These are phyloP conservation scores for Poecilobothrus nobilitatus DNA, from an alignment of 2,888 invertebrate genomes.

Conservation along the genomic window DNA sequence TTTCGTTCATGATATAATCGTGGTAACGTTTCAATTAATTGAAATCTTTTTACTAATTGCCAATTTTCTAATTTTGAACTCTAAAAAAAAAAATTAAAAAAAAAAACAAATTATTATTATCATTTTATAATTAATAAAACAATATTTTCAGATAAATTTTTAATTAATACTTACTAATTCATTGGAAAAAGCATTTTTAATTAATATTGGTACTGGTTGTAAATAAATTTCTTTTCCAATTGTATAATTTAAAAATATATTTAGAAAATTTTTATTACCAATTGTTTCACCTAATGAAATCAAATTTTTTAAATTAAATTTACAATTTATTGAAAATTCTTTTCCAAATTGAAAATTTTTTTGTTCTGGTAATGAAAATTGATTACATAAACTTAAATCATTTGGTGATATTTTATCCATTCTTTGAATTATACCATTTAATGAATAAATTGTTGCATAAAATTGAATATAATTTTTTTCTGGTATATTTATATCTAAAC, in stretches of 20 bases:
- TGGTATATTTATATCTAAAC: constrained; percentile 19
- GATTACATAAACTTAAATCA: constrained; percentile 33
- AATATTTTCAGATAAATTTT: too few relatives aligned
- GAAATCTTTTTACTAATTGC: constrained; percentile 60
- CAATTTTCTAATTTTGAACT: constrained; percentile 48
- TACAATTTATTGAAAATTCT: constrained; percentile 28
- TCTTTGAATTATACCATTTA: constrained; percentile 31
- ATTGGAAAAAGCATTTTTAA: constrained; percentile 33
- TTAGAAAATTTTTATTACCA: constrained; percentile 32
- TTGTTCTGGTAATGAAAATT: constrained; percentile 19
- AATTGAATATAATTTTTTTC: constrained; percentile 25
- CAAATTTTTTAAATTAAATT: constrained; percentile 35
- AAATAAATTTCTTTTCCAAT: constrained; percentile 27
- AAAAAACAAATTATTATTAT: constrained; percentile 9
- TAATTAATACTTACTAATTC: constrained; percentile 31
- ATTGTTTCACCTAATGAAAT: constrained; percentile 32
- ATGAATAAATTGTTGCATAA: constrained; percentile 30
- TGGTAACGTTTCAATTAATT: constrained; percentile 51
- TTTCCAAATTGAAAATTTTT: constrained; percentile 19
- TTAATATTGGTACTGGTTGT: constrained; percentile 37
- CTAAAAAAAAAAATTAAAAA: constrained; percentile 34
- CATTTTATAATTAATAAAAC: not conserved
- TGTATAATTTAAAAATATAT: constrained; percentile 38
- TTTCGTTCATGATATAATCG: constrained; percentile 18
- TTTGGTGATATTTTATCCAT: constrained; percentile 33